Base-by-base conservation (phyloP, 2,797 vertebrate genomes). In the Clarias laeviceps region DNA sequence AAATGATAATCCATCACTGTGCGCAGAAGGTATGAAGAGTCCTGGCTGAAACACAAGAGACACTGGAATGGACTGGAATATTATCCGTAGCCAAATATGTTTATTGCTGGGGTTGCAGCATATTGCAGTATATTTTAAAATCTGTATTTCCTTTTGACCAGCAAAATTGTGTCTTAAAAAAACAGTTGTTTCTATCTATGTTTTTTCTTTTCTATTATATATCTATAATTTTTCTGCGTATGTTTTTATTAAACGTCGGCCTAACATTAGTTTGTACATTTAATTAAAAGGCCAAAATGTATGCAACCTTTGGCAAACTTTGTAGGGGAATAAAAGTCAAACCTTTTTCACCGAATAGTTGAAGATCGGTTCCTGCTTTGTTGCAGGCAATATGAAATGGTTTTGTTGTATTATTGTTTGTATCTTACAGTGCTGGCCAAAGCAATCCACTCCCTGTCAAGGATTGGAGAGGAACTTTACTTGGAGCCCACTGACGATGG, bases 381-480 rank as follows among this genome's bases (percentile, higher is more conserved):
- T 40, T 37, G 7, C 37, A 3, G 8, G 3, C 22, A 40, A 24
- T 40, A 69, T 15, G 29, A 40, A 70, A 37, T 37, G 12, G 5
- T 50, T n/a, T 12, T 56, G 2, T 3, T 40, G 6, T 79, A 3
- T 57, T 61, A 37, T 66, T 73, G 11, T 8, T 88, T 91, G 1
- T 90, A 27, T 89, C 3, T 84, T 78, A 9, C 88, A 96, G 95
- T 96, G 82, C 87, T 96, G 91, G 95, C 95, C 83, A 96, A 95
- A 94, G 94, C 95, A 73, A 91, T 96, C 89, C 94, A 96, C 74
- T 96, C 95, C 24, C 91, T 96, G 89, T 96, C 95, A 82, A 93
- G 94, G 85, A 94, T 96, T 74, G 95, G 95, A 29, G 95, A 96
- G 82, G 95, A 96, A 80, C 91, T 96, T 32, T 96, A 95, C 66